phyloP scores from a whole-genome alignment of 2,797 vertebrate species.

The Sebastes ruberrimus region DNA sequence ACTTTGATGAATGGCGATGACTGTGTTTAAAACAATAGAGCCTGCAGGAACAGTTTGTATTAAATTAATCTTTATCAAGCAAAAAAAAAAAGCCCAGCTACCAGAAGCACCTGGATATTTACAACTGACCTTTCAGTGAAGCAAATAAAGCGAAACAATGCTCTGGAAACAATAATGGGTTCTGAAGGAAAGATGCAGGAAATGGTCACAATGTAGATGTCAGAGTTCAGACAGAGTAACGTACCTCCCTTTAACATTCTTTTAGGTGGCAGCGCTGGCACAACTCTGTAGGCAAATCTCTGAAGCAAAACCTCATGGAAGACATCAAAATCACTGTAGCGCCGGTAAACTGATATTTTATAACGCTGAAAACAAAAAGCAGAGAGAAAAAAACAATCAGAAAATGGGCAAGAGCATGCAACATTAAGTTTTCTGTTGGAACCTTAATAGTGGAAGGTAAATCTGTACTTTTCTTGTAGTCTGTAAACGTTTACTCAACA shows the following conservation, averaged over 20 bases:
- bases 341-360: constrained; percentile 90
- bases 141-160: background rate
- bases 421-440: background rate
- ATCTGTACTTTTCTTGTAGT: background rate
- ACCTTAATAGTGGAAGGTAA: background rate
- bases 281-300: constrained; percentile 93
- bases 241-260: constrained; percentile 94
- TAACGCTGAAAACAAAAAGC: constrained; percentile 81
- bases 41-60: background rate
- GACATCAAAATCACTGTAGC: constrained; percentile 96
- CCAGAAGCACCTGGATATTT: background rate
- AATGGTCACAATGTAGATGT: background rate
- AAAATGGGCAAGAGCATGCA: background rate
- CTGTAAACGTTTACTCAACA: background rate
- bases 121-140: background rate
- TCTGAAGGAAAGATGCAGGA: background rate
- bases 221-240: constrained; percentile 1
- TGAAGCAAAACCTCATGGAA: constrained; percentile 96
- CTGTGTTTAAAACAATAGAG: constrained; percentile 14
- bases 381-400: background rate
- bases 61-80: background rate
- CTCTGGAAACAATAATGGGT: background rate
- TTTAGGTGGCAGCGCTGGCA: constrained; percentile 94
- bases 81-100: background rate
- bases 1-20: constrained; percentile 20